Evolutionary conservation across 2,113 vertebrate species (phyloP).

Genomic region (Corythoichthys intestinalis): DNA sequence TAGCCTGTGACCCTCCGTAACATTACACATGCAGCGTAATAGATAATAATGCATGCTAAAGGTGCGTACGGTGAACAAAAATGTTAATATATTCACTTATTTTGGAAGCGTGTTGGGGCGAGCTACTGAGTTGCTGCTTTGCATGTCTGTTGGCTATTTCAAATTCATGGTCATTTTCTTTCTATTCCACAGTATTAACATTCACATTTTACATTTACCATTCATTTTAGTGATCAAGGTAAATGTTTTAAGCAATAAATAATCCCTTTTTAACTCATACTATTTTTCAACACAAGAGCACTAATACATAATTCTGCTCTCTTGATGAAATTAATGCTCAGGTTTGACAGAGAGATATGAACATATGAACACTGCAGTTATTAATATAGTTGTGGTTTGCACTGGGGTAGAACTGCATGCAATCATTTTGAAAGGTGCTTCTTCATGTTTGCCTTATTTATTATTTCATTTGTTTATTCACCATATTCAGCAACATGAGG

Average conservation of each 20-base stretch:
- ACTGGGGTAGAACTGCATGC: not conserved
- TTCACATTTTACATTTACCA: not conserved
- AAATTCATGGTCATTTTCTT: conserved; percentile 34
- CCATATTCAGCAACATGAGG: not conserved
- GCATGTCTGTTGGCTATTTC: conserved; percentile 16
- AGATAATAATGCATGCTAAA: conserved; percentile 51
- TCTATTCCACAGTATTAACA: conserved; percentile 13
- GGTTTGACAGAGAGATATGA: conserved; percentile 2
- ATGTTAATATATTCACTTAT: conserved; percentile 59
- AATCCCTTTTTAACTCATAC: not conserved
- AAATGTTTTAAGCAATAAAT: not conserved
- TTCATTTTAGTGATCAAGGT: not conserved
- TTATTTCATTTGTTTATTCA: not conserved
- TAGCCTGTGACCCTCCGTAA: conserved; percentile 44
- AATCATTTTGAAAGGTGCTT: conserved; percentile 1
- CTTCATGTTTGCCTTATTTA: conserved; percentile 3
- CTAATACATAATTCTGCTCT: not conserved
- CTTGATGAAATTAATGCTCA: not conserved
- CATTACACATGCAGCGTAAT: conserved; percentile 59
- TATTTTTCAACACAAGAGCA: not conserved
- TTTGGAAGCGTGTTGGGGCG: conserved; percentile 47
- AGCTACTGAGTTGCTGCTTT: conserved; percentile 39
- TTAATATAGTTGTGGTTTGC: conserved; percentile 5
- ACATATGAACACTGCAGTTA: conserved; percentile 1
- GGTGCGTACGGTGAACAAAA: conserved; percentile 31